Conservation (phyloP, 92 coral and sea anemone species). For the Montipora capitata region DNA sequence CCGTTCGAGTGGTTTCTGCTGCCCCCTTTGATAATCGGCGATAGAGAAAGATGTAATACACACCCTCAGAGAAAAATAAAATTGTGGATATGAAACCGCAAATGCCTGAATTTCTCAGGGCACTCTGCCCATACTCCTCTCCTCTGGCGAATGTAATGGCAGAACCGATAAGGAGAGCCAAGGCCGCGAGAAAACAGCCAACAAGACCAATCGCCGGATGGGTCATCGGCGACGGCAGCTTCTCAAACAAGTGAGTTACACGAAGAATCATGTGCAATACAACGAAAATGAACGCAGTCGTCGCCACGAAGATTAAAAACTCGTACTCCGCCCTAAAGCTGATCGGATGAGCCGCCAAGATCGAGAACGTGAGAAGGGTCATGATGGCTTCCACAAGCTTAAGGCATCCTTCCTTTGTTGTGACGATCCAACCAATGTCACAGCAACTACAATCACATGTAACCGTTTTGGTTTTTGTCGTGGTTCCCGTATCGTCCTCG, state of each 20-base stretch:
- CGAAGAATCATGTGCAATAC: conserved; percentile 88
- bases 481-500: conserved; percentile 15
- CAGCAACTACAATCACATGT: conserved; percentile 76
- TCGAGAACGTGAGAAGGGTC: conserved; percentile 82
- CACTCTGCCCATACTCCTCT: neutral
- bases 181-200: conserved; percentile 71
- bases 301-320: conserved; percentile 89
- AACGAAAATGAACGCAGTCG: conserved; percentile 88
- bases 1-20: neutral
- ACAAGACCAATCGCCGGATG: conserved; percentile 80
- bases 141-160: conserved; percentile 73
- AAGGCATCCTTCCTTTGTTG: conserved; percentile 86
- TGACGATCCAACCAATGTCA: conserved; percentile 83
- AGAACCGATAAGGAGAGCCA: conserved; percentile 81
- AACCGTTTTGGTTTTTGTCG: conserved; percentile 49
- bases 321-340: conserved; percentile 81
- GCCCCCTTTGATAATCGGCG: conserved; percentile 65
- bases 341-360: conserved; percentile 70
- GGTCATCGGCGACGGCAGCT: conserved; percentile 83
- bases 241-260: conserved; percentile 87
- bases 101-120: conserved; percentile 75
- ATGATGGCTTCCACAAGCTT: conserved; percentile 80
- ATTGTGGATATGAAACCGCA: conserved; percentile 88
- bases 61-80: conserved; percentile 80
- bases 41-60: conserved; percentile 70